A percentile compares a stretch with the other conserved stretches of the same genome.
phyloP scores from a whole-genome alignment of 2,797 vertebrate species.

The Chromobotia macracanthus region DNA sequence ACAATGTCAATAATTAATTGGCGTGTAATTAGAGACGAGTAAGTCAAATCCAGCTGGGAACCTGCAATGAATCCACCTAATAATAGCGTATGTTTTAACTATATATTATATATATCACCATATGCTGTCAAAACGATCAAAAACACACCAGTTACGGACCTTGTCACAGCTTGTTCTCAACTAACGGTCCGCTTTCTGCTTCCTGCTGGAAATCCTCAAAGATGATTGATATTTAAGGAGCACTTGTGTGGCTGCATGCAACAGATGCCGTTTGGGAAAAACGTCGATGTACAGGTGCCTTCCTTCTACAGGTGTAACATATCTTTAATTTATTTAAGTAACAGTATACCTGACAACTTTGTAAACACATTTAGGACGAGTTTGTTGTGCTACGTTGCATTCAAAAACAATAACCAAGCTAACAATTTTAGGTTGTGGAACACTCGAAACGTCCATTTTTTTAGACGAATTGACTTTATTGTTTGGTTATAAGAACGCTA shows the following conservation, averaged over 20 bases:
- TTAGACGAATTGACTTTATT: too few species aligned
- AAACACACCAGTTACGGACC: background rate
- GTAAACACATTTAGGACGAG: background rate
- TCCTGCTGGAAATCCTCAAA: background rate
- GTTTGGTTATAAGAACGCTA: too few species aligned
- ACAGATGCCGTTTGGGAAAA: background rate
- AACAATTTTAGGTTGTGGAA: too few species aligned
- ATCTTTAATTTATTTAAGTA: background rate
- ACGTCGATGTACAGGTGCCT: background rate
- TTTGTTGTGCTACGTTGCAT: too few species aligned
- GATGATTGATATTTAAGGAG: background rate
- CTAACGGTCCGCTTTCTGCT: constrained; percentile 23
- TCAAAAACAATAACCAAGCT: too few species aligned
- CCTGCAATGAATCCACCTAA: background rate
- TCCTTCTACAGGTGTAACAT: background rate
- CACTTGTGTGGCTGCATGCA: background rate
- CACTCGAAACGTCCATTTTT: too few species aligned
- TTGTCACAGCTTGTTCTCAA: constrained; percentile 5
- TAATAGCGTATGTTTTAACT: too few species aligned
- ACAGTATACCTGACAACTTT: background rate
- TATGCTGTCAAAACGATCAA: background rate
- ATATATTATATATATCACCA: background rate
- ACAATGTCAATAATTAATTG: constrained; percentile 50
- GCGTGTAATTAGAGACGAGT: constrained; percentile 52
- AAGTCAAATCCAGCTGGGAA: background rate